Percentiles rank a stretch among this genome's conserved stretches.
These are phyloP conservation scores for Microcebus ravelobensis DNA, from an alignment of 2,113 vertebrate species.

Conservation along the genomic window DNA sequence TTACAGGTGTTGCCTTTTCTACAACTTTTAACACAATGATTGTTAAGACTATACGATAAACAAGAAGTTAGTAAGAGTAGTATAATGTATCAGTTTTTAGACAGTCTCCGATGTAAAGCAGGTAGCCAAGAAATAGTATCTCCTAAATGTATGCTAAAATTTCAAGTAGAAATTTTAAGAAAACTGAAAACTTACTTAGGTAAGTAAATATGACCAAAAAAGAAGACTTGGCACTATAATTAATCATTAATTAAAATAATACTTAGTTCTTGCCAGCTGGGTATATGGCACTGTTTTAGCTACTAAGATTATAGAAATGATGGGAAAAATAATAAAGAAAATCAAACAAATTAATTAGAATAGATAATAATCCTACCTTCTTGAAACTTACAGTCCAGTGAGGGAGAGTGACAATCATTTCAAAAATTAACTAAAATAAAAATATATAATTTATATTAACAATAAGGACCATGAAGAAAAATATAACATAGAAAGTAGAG, in stretches of 20 bases:
- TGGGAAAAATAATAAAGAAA: background rate
- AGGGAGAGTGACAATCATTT: background rate
- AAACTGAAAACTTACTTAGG: background rate
- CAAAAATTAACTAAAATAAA: conserved; percentile 28
- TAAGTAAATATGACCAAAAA: conserved; percentile 9
- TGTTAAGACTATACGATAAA: background rate
- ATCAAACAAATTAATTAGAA: background rate
- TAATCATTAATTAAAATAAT: conserved; percentile 22
- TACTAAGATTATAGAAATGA: background rate
- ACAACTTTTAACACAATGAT: background rate
- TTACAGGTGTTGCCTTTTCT: background rate
- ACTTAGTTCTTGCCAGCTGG: background rate
- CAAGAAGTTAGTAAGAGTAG: background rate
- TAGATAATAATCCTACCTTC: background rate
- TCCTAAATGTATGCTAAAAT: background rate
- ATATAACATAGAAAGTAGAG: background rate
- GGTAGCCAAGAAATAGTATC: background rate
- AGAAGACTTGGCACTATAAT: background rate
- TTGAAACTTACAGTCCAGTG: background rate
- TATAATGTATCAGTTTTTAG: conserved; percentile 15
- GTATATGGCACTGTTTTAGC: background rate
- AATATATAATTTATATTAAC: background rate
- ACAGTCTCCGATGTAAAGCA: background rate
- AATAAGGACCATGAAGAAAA: background rate
- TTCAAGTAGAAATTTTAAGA: conserved; percentile 30